Evolutionary conservation across 2,113 vertebrate genomes (phyloP), one percentile per base, ranked within the genome.

Genomic region (Paramormyrops kingsleyae): DNA sequence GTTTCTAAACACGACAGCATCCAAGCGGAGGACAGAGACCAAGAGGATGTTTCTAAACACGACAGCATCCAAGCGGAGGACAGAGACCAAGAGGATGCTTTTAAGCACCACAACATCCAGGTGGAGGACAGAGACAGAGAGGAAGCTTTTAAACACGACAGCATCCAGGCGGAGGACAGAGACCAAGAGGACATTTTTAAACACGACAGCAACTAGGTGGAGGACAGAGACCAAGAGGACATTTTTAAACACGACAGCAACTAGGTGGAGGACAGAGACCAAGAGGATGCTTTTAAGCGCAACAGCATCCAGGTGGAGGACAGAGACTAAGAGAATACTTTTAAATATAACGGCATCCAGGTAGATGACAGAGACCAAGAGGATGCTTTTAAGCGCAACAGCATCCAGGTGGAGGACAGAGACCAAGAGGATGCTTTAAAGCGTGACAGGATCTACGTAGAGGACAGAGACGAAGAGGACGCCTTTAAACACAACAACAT

Each of bases 1-100:
- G 47, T 9, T 49, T 49, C 12, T 49, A 49, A 49, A 44, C 44
- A 44, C 44, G 3, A 10, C 47, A 49, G 1, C 99, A 99, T 99
- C 99, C 99, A 94, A 86, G 13, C 8, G 50, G 21, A 46, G 85
- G 47, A 50, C 46, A 53, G 27, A 35, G 19, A 84, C 42, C 80
- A 2, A 77, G 44, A 44, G 44, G 44, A 44, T 0, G 5, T 5
- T 44, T 44, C 6, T 44, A 44, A 44, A 4, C 44, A 44, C 44
- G 3, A 44, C 44, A 44, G 99, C 99, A 99, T 99, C 99, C 99
- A 94, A 86, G n/a, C 4, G 50, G 21, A 46, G 50, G n/a, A 50
- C 46, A 53, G 13, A 53, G 19, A 84, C 42, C 44, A 2, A 77
- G 6, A 66, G 56, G 0, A 59, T 24, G 2, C 21, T 21, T 59